Percentiles rank a stretch among this genome's conserved stretches.
Evolutionary conservation across 1,140 invertebrate genomes (phyloP).

Genomic region (Telenomus remus): DNA sequence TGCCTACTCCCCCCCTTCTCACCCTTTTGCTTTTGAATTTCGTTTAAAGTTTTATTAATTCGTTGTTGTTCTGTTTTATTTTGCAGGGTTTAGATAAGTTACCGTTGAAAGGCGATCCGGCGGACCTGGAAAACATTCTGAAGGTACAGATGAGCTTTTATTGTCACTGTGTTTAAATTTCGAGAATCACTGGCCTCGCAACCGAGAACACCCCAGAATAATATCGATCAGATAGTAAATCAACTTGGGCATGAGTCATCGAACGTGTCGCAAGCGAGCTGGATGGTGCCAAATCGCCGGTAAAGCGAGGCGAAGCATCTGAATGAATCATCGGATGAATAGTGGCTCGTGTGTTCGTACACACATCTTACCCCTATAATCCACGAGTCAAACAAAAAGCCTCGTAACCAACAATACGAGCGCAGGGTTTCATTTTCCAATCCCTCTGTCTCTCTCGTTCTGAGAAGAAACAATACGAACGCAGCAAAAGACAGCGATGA

Average conservation of each 20-base stretch:
- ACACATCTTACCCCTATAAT: constrained; percentile 26
- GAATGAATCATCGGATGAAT: constrained; percentile 43
- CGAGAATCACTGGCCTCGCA: background rate
- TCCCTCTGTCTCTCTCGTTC: background rate
- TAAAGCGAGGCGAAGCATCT: constrained; percentile 19
- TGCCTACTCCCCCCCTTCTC: no score
- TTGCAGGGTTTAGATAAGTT: constrained; percentile 26
- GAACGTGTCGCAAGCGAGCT: constrained; percentile 22
- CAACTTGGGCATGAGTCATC: constrained; percentile 52
- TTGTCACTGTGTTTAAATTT: background rate
- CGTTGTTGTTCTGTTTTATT: constrained; percentile 8
- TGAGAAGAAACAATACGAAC: no score
- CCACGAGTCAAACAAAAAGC: constrained; percentile 37
- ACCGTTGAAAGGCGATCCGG: constrained; percentile 18
- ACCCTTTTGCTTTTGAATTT: background rate
- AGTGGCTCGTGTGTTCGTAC: background rate
- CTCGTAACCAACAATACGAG: constrained; percentile 5
- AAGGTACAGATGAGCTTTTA: constrained; percentile 27
- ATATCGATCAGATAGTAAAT: constrained; percentile 54
- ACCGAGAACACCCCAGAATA: constrained; percentile 8
- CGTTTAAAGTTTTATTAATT: background rate
- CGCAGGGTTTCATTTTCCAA: constrained; percentile 33
- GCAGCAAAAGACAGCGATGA: constrained; percentile 17
- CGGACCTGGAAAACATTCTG: constrained; percentile 23
- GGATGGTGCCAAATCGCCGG: constrained; percentile 21